Evolutionary conservation across 2,797 vertebrate genomes (phyloP).

Genomic region (Danio jaintianensis): DNA sequence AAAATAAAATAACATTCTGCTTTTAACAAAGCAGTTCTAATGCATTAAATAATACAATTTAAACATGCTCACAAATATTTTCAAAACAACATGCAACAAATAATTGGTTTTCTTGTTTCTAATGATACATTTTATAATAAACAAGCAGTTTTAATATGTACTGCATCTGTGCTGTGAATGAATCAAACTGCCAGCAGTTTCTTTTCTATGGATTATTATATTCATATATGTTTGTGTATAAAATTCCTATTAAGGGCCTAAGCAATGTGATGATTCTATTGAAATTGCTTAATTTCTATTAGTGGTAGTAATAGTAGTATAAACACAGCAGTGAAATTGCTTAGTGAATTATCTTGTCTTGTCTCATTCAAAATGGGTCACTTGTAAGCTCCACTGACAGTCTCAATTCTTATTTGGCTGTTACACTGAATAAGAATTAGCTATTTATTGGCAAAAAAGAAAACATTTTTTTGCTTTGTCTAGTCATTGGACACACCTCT

Average conservation of each 20-base stretch:
- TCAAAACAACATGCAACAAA: too few species aligned
- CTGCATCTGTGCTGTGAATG: not conserved
- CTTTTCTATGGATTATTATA: too few species aligned
- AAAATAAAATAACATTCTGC: not conserved
- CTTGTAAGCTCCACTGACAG: not conserved
- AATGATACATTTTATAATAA: not conserved
- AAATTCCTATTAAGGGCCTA: too few species aligned
- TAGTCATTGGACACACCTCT: not conserved
- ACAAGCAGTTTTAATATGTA: not conserved
- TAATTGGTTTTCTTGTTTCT: not conserved
- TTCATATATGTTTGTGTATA: too few species aligned
- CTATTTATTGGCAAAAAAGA: not conserved
- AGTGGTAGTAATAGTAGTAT: too few species aligned
- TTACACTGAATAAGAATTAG: not conserved
- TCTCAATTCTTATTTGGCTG: not conserved
- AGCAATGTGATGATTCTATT: too few species aligned
- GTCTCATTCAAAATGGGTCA: not conserved
- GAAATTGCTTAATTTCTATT: too few species aligned
- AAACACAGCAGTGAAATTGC: not conserved
- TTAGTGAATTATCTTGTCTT: not conserved
- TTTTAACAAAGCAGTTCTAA: not conserved
- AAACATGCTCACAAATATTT: too few species aligned
- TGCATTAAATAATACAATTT: not conserved
- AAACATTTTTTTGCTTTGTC: not conserved
- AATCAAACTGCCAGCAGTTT: too few species aligned